Conservation (phyloP, 2,888 invertebrate genomes). For the Mystacides longicornis region DNA sequence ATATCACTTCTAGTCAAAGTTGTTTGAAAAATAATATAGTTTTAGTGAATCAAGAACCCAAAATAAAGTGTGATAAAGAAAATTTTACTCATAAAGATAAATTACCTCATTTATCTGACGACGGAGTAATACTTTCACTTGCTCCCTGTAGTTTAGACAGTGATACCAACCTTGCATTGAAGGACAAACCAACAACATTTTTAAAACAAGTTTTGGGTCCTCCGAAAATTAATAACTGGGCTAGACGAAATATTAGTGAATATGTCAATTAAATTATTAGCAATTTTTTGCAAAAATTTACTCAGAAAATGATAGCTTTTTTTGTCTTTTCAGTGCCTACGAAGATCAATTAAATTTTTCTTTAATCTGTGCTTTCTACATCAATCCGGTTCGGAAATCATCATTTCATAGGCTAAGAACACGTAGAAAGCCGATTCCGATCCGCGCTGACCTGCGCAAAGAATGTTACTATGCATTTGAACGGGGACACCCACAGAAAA, state of each 20-base stretch:
- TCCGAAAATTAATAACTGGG: conserved; percentile 45
- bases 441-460: no score
- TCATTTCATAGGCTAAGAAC: no score
- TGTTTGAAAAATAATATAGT: conserved; percentile 17
- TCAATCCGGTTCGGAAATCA: no score
- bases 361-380: no score
- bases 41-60: conserved; percentile 18
- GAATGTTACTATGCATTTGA: no score
- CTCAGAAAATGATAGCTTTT: no score
- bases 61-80: conserved; percentile 28
- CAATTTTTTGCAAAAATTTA: no score
- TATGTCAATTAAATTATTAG: conserved; percentile 11
- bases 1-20: conserved; percentile 29
- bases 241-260: conserved; percentile 26
- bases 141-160: conserved; percentile 25
- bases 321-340: no score
- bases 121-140: conserved; percentile 25
- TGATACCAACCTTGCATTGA: conserved; percentile 32
- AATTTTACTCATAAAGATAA: conserved; percentile 28
- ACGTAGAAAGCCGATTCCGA: no score
- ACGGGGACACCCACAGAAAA: no score
- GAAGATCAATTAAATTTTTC: no score
- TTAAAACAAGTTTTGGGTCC: conserved; percentile 53
- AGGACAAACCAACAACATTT: conserved; percentile 49
- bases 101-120: conserved; percentile 9